phyloP scores from a whole-genome alignment of 2,888 invertebrate species.

The Drosophila trichaetosa region DNA sequence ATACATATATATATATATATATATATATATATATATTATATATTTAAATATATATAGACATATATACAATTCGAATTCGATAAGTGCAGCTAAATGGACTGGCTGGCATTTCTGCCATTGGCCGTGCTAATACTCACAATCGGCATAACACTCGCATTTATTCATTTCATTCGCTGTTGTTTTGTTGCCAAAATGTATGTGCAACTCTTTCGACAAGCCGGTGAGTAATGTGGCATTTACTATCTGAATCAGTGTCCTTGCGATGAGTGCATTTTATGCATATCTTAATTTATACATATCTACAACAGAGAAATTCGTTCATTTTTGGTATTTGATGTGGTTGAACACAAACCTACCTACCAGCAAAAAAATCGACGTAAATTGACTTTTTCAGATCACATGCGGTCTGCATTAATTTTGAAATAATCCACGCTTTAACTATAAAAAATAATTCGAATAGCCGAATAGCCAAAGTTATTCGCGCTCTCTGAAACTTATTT shows the following conservation, averaged over 20 bases:
- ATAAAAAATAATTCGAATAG: background rate
- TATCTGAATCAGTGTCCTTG: background rate
- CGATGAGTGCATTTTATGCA: background rate
- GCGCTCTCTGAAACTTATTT: background rate
- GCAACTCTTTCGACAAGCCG: conserved; percentile 44
- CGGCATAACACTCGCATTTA: conserved; percentile 23
- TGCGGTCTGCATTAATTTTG: background rate
- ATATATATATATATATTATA: background rate
- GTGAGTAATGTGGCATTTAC: conserved; percentile 29
- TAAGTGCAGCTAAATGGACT: conserved; percentile 36
- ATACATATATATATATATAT: background rate
- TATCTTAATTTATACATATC: background rate
- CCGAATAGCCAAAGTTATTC: background rate
- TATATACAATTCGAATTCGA: conserved; percentile 14
- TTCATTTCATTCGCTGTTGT: conserved; percentile 51
- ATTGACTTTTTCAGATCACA: background rate
- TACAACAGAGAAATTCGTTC: background rate
- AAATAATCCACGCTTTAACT: background rate
- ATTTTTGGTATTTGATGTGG: background rate
- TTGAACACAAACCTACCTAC: background rate
- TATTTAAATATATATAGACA: background rate
- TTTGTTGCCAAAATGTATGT: conserved; percentile 43
- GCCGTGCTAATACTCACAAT: conserved; percentile 25
- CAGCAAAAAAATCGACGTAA: background rate
- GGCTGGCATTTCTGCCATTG: conserved; percentile 47